phyloP scores from a whole-genome alignment of 2,888 invertebrate species.

The Chydorus sphaericus region DNA sequence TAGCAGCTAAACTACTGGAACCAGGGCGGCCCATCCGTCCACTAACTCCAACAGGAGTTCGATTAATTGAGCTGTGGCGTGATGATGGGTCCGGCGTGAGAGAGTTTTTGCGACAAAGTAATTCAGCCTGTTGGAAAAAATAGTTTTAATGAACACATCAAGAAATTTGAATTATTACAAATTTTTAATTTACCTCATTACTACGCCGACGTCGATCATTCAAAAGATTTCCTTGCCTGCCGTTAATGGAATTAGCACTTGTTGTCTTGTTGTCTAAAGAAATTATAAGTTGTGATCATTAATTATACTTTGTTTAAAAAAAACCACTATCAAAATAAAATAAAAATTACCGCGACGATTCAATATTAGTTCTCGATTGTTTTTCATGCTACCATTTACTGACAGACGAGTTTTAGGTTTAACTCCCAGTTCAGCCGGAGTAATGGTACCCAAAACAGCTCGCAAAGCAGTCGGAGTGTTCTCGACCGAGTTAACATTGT shows the following conservation, averaged over 20 bases:
- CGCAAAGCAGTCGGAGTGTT: background rate
- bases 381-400: background rate
- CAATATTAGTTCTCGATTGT: too few species aligned
- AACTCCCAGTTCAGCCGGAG: constrained; percentile 5
- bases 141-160: background rate
- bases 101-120: background rate
- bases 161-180: background rate
- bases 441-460: constrained; percentile 4
- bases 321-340: too few species aligned
- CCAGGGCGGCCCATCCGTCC: background rate
- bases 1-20: constrained; percentile 1
- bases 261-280: too few species aligned
- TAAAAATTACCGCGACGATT: too few species aligned
- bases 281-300: too few species aligned
- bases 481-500: background rate
- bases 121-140: background rate
- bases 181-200: background rate
- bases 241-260: too few species aligned
- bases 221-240: background rate
- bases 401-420: constrained; percentile 1
- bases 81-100: background rate
- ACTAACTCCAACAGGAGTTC: background rate
- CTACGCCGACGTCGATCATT: background rate
- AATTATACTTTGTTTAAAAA: too few species aligned
- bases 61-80: background rate